Evolutionary conservation across 2,797 vertebrate genomes (phyloP).

Genomic region (Hippoglossus hippoglossus): DNA sequence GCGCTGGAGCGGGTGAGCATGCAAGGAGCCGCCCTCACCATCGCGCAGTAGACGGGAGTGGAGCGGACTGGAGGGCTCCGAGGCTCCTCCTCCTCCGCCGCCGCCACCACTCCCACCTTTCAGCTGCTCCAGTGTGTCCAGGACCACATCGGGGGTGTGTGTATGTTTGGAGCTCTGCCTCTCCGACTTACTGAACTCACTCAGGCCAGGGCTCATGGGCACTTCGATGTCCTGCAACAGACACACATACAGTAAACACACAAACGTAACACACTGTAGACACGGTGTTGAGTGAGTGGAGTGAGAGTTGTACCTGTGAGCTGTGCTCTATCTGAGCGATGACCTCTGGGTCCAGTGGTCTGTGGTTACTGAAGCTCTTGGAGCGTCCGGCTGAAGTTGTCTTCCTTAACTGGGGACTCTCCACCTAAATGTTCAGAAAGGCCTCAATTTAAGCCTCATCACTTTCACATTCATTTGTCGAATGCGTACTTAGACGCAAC

Average conservation of each 20-base stretch:
- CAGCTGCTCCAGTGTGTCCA: slow-evolving; percentile 97
- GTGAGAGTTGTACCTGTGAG: slow-evolving; percentile 74
- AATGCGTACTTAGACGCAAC: neutral
- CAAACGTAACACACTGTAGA: neutral
- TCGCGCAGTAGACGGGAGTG: slow-evolving; percentile 94
- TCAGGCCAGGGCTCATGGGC: slow-evolving; percentile 91
- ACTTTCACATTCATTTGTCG: neutral
- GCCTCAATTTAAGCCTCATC: neutral
- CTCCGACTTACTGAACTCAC: slow-evolving; percentile 93
- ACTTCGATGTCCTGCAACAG: slow-evolving; percentile 91
- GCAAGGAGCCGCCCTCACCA: slow-evolving; percentile 81
- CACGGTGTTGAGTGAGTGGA: neutral
- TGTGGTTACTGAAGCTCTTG: slow-evolving; percentile 99
- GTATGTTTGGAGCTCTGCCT: slow-evolving; percentile 93
- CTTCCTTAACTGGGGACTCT: slow-evolving; percentile 95
- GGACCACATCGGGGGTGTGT: slow-evolving; percentile 94
- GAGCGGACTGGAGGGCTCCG: slow-evolving; percentile 96
- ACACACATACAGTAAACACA: neutral
- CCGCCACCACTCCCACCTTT: slow-evolving; percentile 80
- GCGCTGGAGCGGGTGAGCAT: slow-evolving; percentile 89
- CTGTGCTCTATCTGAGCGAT: slow-evolving; percentile 89
- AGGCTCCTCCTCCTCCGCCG: slow-evolving; percentile 74
- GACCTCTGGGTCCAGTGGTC: slow-evolving; percentile 94
- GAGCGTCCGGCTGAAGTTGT: slow-evolving; percentile 91
- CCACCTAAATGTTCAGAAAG: slow-evolving; percentile 77